Conservation (phyloP, 2,797 vertebrate genomes). For the Delichon dasypus region DNA sequence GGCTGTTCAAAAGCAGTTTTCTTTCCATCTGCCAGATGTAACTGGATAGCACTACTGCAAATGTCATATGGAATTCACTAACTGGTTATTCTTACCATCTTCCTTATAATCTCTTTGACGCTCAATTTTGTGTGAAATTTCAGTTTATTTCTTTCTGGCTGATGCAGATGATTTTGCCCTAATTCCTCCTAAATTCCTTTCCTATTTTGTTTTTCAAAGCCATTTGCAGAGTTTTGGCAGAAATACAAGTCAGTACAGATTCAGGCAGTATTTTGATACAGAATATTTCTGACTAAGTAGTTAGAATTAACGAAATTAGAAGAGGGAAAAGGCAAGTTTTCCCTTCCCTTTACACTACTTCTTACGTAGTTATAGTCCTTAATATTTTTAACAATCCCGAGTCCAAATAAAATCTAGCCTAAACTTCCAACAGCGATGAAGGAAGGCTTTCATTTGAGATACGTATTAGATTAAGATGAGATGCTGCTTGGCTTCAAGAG, state of each 20-base stretch:
- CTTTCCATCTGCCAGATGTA: not conserved
- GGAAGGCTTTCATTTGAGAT: not conserved
- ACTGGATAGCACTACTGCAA: rapidly evolving
- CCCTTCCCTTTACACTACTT: not conserved
- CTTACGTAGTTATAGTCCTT: not conserved
- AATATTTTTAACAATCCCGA: not conserved
- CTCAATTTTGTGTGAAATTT: not conserved
- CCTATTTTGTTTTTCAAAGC: not conserved
- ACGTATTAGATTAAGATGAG: not conserved
- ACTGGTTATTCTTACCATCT: not conserved
- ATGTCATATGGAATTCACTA: not conserved
- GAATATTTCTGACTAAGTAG: not conserved
- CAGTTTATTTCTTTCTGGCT: not conserved
- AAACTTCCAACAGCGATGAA: not conserved
- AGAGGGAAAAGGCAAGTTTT: not conserved
- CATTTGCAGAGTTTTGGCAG: not conserved
- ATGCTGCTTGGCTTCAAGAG: not conserved
- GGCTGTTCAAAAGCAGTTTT: not conserved
- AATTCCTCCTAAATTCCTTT: not conserved
- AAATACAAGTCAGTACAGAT: not conserved
- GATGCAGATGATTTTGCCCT: not conserved
- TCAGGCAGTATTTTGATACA: not conserved
- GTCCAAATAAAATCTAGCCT: not conserved
- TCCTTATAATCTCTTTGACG: not conserved
- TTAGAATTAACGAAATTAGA: not conserved